Evolutionary conservation across 2,888 invertebrate species (phyloP).

Genomic region (Ypsolopha scabrella): DNA sequence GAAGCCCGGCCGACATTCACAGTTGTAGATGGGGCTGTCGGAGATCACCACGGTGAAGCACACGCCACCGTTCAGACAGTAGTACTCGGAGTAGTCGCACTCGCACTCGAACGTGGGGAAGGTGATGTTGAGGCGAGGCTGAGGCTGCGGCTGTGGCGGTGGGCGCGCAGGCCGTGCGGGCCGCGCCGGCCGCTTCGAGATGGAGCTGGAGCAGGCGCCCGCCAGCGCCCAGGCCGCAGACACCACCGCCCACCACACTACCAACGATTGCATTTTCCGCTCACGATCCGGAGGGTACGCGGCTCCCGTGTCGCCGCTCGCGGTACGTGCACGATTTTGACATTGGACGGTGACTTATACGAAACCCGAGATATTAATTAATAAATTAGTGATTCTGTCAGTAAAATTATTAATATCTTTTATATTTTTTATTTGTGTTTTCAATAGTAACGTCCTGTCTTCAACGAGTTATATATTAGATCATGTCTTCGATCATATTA

Average conservation of each 20-base stretch:
- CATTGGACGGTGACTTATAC: slow-evolving; percentile 69
- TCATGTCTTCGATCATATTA: no score
- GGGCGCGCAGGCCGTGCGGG: slow-evolving; percentile 48
- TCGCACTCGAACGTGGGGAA: slow-evolving; percentile 95
- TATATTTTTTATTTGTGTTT: no score
- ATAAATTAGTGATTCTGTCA: no score
- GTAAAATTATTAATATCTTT: no score
- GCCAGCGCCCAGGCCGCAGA: slow-evolving; percentile 54
- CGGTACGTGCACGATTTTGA: slow-evolving; percentile 66
- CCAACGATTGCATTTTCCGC: slow-evolving; percentile 66
- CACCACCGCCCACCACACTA: slow-evolving; percentile 65
- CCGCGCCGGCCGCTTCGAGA: slow-evolving; percentile 64
- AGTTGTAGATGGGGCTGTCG: slow-evolving; percentile 93
- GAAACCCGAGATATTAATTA: slow-evolving; percentile 67
- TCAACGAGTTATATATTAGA: no score
- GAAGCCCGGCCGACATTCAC: slow-evolving; percentile 94
- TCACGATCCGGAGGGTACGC: slow-evolving; percentile 42
- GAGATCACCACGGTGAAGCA: slow-evolving; percentile 96
- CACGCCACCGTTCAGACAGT: slow-evolving; percentile 94
- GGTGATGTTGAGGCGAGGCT: slow-evolving; percentile 92
- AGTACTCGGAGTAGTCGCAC: slow-evolving; percentile 93
- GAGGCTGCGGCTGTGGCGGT: slow-evolving; percentile 68
- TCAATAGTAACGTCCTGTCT: no score
- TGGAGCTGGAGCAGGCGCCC: slow-evolving; percentile 64
- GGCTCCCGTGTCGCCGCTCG: slow-evolving; percentile 42